Evolutionary conservation across 2,797 vertebrate genomes (phyloP).

Genomic region (Tauraco hartlaubi): DNA sequence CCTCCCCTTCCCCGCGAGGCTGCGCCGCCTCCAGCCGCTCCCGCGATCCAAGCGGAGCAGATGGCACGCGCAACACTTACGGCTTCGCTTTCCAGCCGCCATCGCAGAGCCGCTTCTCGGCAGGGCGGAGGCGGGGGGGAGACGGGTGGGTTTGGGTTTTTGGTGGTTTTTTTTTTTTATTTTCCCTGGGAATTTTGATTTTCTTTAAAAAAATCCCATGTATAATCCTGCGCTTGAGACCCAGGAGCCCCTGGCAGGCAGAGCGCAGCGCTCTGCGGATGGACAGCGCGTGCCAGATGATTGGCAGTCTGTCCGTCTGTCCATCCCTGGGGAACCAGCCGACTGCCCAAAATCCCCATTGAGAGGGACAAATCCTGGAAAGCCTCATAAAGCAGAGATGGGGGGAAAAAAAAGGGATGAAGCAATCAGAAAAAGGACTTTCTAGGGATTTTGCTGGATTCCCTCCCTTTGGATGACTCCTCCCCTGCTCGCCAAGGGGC

Average conservation of each 20-base stretch:
- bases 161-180: not conserved
- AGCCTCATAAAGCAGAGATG: not conserved
- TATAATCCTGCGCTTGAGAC: not conserved
- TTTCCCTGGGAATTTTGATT: constrained; percentile 48
- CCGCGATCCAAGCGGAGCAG: constrained; percentile 53
- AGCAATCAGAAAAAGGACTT: not conserved
- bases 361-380: constrained; percentile 29
- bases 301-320: not conserved
- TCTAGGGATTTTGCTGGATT: constrained; percentile 51
- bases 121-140: constrained; percentile 29
- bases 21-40: constrained; percentile 40
- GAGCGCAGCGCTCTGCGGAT: fast-evolving
- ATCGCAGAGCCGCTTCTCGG: constrained; percentile 67
- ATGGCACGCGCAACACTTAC: constrained; percentile 68
- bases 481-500: not conserved
- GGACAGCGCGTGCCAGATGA: fast-evolving
- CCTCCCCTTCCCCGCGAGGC: not conserved
- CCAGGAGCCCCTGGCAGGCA: not conserved
- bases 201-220: not conserved
- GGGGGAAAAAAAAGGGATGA: not conserved
- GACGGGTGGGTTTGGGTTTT: not conserved
- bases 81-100: constrained; percentile 67
- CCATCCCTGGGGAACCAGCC: not conserved
- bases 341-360: not conserved
- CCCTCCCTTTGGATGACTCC: not conserved